A percentile compares a stretch with the other conserved stretches of the same genome.
These are phyloP conservation scores for Blera fallax DNA, from an alignment of 2,888 invertebrate genomes.

Conservation along the genomic window DNA sequence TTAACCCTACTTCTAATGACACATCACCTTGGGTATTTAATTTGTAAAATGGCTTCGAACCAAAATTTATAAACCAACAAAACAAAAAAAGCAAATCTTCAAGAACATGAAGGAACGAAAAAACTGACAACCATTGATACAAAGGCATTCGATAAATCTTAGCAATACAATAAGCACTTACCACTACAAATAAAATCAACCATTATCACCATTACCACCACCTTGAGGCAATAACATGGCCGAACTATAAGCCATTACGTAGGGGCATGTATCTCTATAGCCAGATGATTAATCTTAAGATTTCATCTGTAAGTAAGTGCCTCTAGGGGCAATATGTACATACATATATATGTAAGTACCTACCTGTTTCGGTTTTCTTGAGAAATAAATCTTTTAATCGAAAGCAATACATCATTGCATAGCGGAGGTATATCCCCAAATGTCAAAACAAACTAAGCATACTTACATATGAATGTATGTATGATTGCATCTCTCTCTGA, in stretches of 20 bases:
- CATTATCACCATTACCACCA: slow-evolving; percentile 47
- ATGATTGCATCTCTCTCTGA: slow-evolving; percentile 32
- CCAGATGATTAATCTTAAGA: slow-evolving; percentile 66
- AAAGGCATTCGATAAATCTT: slow-evolving; percentile 60
- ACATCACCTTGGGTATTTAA: background rate
- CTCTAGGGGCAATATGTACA: slow-evolving; percentile 17
- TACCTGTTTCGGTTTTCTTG: slow-evolving; percentile 54
- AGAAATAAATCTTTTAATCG: slow-evolving; percentile 69
- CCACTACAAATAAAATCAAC: slow-evolving; percentile 36
- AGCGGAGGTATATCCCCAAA: slow-evolving; percentile 35
- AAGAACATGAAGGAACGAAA: background rate
- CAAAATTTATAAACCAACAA: background rate
- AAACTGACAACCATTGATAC: slow-evolving; percentile 53
- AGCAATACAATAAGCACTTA: slow-evolving; percentile 45
- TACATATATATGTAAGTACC: slow-evolving; percentile 25
- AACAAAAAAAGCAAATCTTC: background rate
- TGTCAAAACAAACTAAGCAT: slow-evolving; percentile 62
- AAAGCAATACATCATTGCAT: slow-evolving; percentile 58
- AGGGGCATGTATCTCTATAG: background rate
- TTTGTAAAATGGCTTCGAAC: slow-evolving; percentile 43
- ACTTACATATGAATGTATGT: no score
- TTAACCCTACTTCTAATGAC: background rate
- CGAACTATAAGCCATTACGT: slow-evolving; percentile 43
- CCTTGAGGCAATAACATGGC: slow-evolving; percentile 62
- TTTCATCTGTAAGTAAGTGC: slow-evolving; percentile 55